A percentile compares a stretch with the other conserved stretches of the same genome.
These are phyloP conservation scores for Meleagris gallopavo DNA, from an alignment of 2,113 vertebrate species.

Conservation along the genomic window DNA sequence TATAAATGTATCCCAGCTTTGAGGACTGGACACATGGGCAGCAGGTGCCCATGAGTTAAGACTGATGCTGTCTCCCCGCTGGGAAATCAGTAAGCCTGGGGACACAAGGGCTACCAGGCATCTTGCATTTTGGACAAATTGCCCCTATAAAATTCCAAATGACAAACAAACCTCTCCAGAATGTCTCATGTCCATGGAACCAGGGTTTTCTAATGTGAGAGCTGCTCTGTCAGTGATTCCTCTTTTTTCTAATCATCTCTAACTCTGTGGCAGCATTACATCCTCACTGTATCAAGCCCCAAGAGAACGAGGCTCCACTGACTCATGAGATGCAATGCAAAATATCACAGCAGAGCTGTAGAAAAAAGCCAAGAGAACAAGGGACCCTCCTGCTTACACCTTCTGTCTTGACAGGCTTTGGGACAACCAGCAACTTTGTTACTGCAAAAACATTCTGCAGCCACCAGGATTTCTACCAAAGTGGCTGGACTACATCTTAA, in stretches of 20 bases:
- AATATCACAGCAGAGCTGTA: neutral
- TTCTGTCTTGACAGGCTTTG: neutral
- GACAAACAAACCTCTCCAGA: neutral
- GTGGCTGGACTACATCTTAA: neutral
- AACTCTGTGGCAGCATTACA: neutral
- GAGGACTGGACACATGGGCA: neutral
- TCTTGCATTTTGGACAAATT: neutral
- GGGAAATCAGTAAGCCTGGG: neutral
- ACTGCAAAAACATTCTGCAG: neutral
- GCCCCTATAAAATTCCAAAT: neutral
- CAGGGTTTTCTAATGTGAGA: neutral
- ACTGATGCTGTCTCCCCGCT: neutral
- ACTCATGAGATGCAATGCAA: neutral
- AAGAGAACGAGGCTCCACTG: neutral
- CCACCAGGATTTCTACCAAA: neutral
- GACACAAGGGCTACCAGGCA: rapidly evolving
- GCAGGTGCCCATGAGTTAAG: neutral
- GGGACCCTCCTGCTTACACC: neutral
- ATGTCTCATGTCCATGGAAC: neutral
- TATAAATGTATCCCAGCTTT: neutral
- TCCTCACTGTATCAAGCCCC: neutral
- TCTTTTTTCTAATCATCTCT: neutral
- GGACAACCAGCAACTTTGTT: neutral
- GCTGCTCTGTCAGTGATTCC: neutral
- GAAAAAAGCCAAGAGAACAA: neutral